Percentiles rank a stretch among this genome's conserved stretches.
phyloP scores from a whole-genome alignment of 35 echinoderm and acorn worm species.

The Holothuria glaberrima region DNA sequence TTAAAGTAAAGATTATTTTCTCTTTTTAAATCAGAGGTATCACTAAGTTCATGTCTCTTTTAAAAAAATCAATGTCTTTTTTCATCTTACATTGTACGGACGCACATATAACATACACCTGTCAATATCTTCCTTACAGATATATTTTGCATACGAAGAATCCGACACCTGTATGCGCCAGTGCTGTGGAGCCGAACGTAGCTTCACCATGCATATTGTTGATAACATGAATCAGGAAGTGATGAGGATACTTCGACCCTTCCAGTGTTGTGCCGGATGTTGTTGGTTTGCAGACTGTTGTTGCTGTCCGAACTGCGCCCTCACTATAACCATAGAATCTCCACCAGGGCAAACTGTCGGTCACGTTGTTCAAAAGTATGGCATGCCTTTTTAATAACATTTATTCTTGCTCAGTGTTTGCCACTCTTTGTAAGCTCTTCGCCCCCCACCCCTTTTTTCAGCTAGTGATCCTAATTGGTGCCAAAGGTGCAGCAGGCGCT shows the following conservation, averaged over 20 bases:
- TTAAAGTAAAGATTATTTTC: too few species aligned
- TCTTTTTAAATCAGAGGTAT: too few species aligned
- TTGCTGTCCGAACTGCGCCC: slow-evolving; percentile 50
- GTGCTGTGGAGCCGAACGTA: slow-evolving; percentile 67
- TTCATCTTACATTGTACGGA: too few species aligned
- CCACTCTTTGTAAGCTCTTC: too few species aligned
- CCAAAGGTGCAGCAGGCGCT: too few species aligned
- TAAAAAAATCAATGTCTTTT: too few species aligned
- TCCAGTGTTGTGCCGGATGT: slow-evolving; percentile 74
- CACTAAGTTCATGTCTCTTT: too few species aligned
- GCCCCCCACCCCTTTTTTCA: too few species aligned
- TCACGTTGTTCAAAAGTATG: slow-evolving; percentile 83
- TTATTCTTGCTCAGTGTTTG: too few species aligned
- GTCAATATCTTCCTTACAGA: background rate
- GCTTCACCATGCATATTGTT: slow-evolving; percentile 81
- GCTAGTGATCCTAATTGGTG: too few species aligned
- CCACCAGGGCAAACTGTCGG: slow-evolving; percentile 71
- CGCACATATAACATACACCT: too few species aligned
- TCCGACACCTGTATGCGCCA: slow-evolving; percentile 70
- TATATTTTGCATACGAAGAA: slow-evolving; percentile 47
- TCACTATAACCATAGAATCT: slow-evolving; percentile 70
- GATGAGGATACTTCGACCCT: slow-evolving; percentile 57
- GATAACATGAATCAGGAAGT: slow-evolving; percentile 84
- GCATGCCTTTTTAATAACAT: too few species aligned
- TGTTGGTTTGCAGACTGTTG: slow-evolving; percentile 74